phyloP scores from a whole-genome alignment of 2,797 vertebrate genomes.

The Austrolebias charrua region DNA sequence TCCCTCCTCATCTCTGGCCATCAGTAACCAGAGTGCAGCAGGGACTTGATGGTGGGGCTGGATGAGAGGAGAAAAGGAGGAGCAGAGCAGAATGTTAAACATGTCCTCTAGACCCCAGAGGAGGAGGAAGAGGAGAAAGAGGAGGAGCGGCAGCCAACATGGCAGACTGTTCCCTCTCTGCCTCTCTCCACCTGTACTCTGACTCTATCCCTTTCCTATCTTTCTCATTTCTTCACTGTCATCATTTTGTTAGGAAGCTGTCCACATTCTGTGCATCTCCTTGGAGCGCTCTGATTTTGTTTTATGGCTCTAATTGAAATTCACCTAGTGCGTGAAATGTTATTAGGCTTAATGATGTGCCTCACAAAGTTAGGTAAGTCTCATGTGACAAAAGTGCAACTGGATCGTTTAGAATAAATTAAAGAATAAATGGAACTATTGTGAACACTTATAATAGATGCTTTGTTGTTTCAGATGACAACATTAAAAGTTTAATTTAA shows the following conservation, averaged over 20 bases:
- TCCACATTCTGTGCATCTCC: conserved; percentile 3
- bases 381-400: conserved; percentile 31
- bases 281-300: conserved; percentile 13
- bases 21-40: conserved; percentile 71
- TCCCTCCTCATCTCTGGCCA: conserved; percentile 59
- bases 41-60: conserved; percentile 71
- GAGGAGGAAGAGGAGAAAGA: conserved; percentile 63
- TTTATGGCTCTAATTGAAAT: conserved; percentile 41
- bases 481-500: no score
- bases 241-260: conserved; percentile 22
- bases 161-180: conserved; percentile 53
- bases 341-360: conserved; percentile 41
- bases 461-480: no score
- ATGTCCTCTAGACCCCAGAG: conserved; percentile 76
- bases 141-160: conserved; percentile 67
- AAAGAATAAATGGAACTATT: neutral
- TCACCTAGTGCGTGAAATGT: conserved; percentile 33
- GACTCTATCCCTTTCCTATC: conserved; percentile 23
- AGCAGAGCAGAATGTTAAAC: conserved; percentile 78
- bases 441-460: no score
- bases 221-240: conserved; percentile 43
- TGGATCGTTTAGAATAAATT: conserved; percentile 27
- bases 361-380: conserved; percentile 41
- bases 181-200: conserved; percentile 16
- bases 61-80: conserved; percentile 71